Evolutionary conservation across 2,113 vertebrate genomes (phyloP).

Genomic region (Heloderma charlesbogerti): DNA sequence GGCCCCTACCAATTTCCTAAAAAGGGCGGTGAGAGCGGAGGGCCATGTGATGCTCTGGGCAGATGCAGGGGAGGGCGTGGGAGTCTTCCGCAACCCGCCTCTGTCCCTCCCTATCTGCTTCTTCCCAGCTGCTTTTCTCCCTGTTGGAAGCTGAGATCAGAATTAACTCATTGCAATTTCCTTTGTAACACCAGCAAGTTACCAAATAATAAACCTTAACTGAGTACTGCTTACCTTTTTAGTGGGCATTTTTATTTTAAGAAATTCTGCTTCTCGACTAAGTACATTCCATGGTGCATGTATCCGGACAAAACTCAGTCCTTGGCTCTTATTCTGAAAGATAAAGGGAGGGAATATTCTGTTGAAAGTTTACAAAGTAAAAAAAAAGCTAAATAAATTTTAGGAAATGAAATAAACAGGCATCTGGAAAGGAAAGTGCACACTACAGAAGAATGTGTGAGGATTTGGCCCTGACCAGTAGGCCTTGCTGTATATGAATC

Average conservation of each 20-base stretch:
- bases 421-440: neutral
- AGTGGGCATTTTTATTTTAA: constrained; percentile 97
- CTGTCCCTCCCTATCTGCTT: neutral
- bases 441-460: too few species aligned
- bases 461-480: too few species aligned
- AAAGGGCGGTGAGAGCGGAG: neutral
- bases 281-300: constrained; percentile 96
- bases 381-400: neutral
- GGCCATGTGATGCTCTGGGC: too few species aligned
- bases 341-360: constrained; percentile 25
- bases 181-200: neutral
- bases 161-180: neutral
- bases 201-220: neutral
- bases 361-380: neutral
- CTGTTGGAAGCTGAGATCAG: neutral
- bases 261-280: constrained; percentile 94
- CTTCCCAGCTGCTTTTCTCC: neutral
- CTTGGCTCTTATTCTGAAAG: constrained; percentile 83
- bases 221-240: constrained; percentile 87
- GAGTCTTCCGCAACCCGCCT: neutral
- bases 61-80: neutral
- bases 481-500: too few species aligned
- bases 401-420: neutral
- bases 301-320: constrained; percentile 89
- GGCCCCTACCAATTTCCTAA: neutral